Percentiles rank a stretch among this genome's conserved stretches.
Conservation (phyloP, 2,113 vertebrate genomes). For the Cyprinodon variegatus region DNA sequence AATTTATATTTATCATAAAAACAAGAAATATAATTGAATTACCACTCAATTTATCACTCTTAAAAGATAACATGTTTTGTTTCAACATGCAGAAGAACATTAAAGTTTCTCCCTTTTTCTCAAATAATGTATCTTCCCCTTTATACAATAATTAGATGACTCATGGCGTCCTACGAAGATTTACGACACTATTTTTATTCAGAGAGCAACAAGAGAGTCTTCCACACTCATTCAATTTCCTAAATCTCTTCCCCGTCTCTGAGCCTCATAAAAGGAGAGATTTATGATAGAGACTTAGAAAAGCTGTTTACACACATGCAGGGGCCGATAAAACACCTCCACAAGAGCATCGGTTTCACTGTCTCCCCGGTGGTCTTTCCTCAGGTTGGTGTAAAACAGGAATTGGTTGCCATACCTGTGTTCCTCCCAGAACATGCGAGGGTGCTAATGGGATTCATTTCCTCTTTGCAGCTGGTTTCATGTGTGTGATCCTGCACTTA, state of each 20-base stretch:
- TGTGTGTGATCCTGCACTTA: conserved; percentile 2
- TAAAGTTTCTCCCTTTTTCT: conserved; percentile 16
- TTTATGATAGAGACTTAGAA: conserved; percentile 13
- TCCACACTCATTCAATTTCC: conserved; percentile 40
- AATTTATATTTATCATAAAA: not conserved
- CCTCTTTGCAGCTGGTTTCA: conserved; percentile 10
- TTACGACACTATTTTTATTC: conserved; percentile 63
- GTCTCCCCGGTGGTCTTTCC: conserved; percentile 12
- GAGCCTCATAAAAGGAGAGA: conserved; percentile 38
- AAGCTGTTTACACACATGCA: conserved; percentile 10
- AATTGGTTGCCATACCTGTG: not conserved
- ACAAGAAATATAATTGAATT: not conserved
- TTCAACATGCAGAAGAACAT: conserved; percentile 2
- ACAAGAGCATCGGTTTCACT: conserved; percentile 19
- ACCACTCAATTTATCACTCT: not conserved
- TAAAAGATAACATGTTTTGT: conserved; percentile 5
- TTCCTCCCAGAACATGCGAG: conserved; percentile 30
- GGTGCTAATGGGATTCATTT: conserved; percentile 30
- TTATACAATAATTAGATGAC: conserved; percentile 47
- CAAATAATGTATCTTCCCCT: conserved; percentile 16
- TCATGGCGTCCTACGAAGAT: conserved; percentile 60
- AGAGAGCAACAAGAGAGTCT: conserved; percentile 30
- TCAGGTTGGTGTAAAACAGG: conserved; percentile 28
- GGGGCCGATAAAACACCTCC: conserved; percentile 22
- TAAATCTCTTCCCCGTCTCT: conserved; percentile 53